phyloP scores from a whole-genome alignment of 1,140 invertebrate genomes.

The Pteromalus puparum region DNA sequence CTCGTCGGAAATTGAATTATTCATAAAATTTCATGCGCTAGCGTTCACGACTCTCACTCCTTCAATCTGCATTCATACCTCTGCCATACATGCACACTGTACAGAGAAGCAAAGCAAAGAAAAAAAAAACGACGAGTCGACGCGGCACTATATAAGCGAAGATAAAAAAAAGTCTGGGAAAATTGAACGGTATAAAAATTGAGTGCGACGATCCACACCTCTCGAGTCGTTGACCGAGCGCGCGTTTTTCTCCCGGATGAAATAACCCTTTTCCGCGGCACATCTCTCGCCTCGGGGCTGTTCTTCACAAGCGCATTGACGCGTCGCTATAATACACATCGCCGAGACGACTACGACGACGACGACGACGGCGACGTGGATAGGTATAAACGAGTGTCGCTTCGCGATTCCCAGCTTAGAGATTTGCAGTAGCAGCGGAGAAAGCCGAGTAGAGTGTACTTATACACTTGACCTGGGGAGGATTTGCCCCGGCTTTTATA shows the following conservation, averaged over 20 bases:
- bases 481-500: neutral
- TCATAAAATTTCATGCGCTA: neutral
- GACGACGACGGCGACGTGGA: neutral
- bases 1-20: neutral
- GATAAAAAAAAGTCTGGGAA: neutral
- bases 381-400: neutral
- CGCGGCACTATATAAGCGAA: too few relatives aligned
- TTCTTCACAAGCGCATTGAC: conserved; percentile 1
- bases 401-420: neutral
- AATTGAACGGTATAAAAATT: neutral
- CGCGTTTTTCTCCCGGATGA: neutral
- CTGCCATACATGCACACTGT: neutral
- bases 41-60: neutral
- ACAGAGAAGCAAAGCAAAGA: neutral
- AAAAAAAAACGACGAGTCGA: neutral
- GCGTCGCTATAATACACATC: neutral
- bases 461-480: neutral
- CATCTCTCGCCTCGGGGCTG: neutral
- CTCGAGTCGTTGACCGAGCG: conserved; percentile 25
- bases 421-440: neutral
- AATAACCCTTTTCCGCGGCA: conserved; percentile 13
- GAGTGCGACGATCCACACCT: neutral
- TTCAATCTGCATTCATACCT: neutral
- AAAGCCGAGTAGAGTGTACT: neutral
- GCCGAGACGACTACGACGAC: neutral